phyloP scores from a whole-genome alignment of 1,140 invertebrate genomes.

The Trichonephila clavata region DNA sequence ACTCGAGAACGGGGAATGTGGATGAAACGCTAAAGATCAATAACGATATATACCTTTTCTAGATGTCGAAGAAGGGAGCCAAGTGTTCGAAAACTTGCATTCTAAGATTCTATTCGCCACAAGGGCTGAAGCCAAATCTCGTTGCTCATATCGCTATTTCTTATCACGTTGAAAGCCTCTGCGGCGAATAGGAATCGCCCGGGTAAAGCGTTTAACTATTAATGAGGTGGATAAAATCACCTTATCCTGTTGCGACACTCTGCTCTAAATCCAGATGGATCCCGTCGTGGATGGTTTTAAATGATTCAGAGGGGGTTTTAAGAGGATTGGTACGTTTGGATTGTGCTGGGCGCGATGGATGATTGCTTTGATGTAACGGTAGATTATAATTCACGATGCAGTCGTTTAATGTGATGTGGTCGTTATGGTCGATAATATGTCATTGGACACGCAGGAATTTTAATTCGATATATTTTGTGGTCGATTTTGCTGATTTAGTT shows the following conservation, averaged over 20 bases:
- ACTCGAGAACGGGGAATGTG: neutral
- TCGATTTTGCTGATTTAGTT: neutral
- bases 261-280: neutral
- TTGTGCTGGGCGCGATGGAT: neutral
- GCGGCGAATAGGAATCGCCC: neutral
- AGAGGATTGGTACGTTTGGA: constrained; percentile 16
- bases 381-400: neutral
- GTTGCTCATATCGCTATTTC: neutral
- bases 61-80: neutral
- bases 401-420: neutral
- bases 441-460: neutral
- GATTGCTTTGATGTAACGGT: neutral
- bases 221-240: constrained; percentile 13
- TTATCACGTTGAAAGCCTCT: constrained; percentile 18
- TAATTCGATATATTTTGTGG: neutral
- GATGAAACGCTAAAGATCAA: neutral
- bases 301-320: constrained; percentile 9
- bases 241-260: constrained; percentile 28
- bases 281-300: neutral
- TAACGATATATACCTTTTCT: neutral
- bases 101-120: neutral
- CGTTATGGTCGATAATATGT: neutral
- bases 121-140: neutral
- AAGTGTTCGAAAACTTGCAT: neutral
- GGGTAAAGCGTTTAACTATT: constrained; percentile 16